phyloP scores from a whole-genome alignment of 2,888 invertebrate genomes.

The Leptopterna dolabrata region DNA sequence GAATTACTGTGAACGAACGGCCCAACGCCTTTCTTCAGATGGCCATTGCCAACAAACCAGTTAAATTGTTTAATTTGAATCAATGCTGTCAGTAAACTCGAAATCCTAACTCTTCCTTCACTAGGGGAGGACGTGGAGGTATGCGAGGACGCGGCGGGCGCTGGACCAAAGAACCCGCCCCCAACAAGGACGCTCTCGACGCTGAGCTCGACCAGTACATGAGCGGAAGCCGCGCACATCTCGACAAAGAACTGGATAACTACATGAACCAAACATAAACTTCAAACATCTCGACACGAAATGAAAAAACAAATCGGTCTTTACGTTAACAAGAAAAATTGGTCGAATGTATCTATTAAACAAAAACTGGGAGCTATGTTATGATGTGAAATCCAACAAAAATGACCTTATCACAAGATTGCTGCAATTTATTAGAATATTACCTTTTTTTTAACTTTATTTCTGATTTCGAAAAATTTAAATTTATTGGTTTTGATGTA shows the following conservation, averaged over 20 bases:
- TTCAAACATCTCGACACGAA: neutral
- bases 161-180: slow-evolving; percentile 39
- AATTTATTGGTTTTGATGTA: neutral
- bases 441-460: neutral
- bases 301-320: neutral
- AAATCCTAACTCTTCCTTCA: too few species aligned
- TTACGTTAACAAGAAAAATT: neutral
- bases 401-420: neutral
- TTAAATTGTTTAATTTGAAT: too few species aligned
- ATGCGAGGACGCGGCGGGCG: slow-evolving; percentile 38
- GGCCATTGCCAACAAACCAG: too few species aligned
- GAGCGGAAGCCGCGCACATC: slow-evolving; percentile 58
- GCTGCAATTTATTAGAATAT: neutral
- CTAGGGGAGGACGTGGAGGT: slow-evolving; percentile 40
- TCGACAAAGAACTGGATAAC: slow-evolving; percentile 59
- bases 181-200: slow-evolving; percentile 62
- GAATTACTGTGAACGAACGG: too few species aligned
- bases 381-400: too few species aligned
- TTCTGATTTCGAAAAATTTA: neutral
- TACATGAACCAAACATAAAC: slow-evolving; percentile 54
- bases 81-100: too few species aligned
- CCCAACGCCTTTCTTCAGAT: too few species aligned
- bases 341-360: too few species aligned
- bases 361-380: too few species aligned
- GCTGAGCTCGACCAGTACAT: slow-evolving; percentile 62